phyloP scores from a whole-genome alignment of 2,888 invertebrate genomes.

The Alsophila aescularia region DNA sequence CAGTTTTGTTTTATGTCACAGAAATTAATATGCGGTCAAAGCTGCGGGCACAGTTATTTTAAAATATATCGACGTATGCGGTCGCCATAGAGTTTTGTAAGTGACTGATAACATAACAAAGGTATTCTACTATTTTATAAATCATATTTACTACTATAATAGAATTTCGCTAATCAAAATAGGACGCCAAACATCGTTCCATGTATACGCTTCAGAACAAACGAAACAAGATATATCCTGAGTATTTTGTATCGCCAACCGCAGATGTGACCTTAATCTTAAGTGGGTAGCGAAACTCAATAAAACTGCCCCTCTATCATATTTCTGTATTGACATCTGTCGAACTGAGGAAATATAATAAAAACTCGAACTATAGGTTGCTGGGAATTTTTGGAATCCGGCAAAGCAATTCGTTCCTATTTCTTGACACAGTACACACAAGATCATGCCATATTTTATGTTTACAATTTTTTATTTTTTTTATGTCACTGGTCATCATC shows the following conservation, averaged over 20 bases:
- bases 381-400: constrained; percentile 2
- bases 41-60: too few relatives aligned
- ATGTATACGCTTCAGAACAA: constrained; percentile 16
- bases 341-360: constrained; percentile 34
- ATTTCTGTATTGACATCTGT: constrained; percentile 34
- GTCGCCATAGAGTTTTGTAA: too few relatives aligned
- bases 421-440: too few relatives aligned
- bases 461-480: too few relatives aligned
- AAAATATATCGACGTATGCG: too few relatives aligned
- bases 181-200: not conserved
- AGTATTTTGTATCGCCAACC: constrained; percentile 1
- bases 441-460: too few relatives aligned
- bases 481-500: too few relatives aligned
- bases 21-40: too few relatives aligned
- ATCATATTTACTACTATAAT: too few relatives aligned
- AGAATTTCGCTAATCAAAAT: not conserved
- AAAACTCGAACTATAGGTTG: constrained; percentile 26
- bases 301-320: constrained; percentile 31
- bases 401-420: not conserved
- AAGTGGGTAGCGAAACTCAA: constrained; percentile 34
- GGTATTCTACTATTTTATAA: too few relatives aligned
- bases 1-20: too few relatives aligned
- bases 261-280: constrained; percentile 15
- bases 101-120: too few relatives aligned
- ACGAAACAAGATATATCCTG: constrained; percentile 8